These are phyloP conservation scores for Micronisus gabar DNA, from an alignment of 2,113 vertebrate species.

Conservation along the genomic window DNA sequence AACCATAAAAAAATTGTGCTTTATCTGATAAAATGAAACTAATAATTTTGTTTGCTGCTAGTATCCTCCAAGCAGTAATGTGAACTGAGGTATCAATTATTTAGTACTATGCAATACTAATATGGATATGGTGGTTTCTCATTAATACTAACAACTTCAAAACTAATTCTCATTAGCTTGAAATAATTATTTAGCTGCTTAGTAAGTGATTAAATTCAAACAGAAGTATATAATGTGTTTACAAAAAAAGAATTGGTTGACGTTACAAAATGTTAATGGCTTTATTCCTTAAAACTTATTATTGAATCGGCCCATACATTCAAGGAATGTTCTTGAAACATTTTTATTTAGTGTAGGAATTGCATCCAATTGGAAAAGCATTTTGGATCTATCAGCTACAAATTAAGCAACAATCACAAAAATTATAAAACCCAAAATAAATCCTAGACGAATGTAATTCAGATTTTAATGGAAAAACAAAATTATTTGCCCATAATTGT, in stretches of 20 bases:
- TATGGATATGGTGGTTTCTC: conserved; percentile 65
- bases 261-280: conserved; percentile 57
- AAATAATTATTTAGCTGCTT: conserved; percentile 74
- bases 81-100: conserved; percentile 64
- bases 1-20: background rate
- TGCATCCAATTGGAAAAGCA: background rate
- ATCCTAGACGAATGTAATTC: background rate
- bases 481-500: conserved; percentile 15
- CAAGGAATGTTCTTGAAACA: background rate
- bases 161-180: conserved; percentile 68
- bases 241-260: conserved; percentile 43
- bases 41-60: conserved; percentile 45
- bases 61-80: conserved; percentile 38
- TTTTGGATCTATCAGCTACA: background rate
- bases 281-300: conserved; percentile 59
- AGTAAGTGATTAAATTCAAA: conserved; percentile 69
- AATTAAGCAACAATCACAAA: conserved; percentile 27
- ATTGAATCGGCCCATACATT: background rate
- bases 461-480: conserved; percentile 17
- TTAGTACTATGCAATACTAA: conserved; percentile 58
- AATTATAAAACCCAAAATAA: conserved; percentile 5
- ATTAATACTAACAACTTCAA: conserved; percentile 68
- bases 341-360: conserved; percentile 12
- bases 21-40: conserved; percentile 61
- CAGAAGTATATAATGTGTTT: conserved; percentile 56